Conservation (phyloP, 1,140 invertebrate genomes). For the Aphis gossypii region DNA sequence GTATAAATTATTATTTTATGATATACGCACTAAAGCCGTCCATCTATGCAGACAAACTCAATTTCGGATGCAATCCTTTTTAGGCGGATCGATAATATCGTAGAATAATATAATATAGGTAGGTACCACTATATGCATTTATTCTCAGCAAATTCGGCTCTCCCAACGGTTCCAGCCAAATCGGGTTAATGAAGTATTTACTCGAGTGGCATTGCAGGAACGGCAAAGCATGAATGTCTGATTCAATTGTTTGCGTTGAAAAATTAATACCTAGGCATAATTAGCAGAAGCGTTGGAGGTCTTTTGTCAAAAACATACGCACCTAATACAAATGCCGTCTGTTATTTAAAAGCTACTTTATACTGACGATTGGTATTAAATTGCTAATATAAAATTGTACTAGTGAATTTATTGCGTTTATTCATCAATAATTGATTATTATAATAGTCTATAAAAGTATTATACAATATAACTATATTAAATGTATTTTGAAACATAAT, state of each 20-base stretch:
- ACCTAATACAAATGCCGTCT: background rate
- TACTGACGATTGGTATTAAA: background rate
- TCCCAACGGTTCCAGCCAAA: background rate
- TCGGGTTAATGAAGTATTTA: background rate
- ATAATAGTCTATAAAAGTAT: too few species aligned
- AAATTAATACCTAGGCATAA: background rate
- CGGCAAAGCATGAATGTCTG: background rate
- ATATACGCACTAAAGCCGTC: background rate
- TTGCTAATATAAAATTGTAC: background rate
- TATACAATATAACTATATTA: too few species aligned
- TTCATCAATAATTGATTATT: too few species aligned
- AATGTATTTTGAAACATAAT: too few species aligned
- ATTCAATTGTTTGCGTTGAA: background rate
- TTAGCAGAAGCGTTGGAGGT: background rate
- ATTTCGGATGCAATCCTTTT: background rate
- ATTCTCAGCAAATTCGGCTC: background rate
- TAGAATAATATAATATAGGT: background rate
- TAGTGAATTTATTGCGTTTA: too few species aligned
- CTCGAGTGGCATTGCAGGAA: background rate
- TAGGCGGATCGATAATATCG: background rate
- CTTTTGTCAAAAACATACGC: background rate
- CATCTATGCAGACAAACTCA: background rate
- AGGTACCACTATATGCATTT: background rate
- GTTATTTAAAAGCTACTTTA: background rate
- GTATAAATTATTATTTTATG: constrained; percentile 8